Conservation (phyloP, 2,888 invertebrate genomes). For the Trichopria drosophilae region DNA sequence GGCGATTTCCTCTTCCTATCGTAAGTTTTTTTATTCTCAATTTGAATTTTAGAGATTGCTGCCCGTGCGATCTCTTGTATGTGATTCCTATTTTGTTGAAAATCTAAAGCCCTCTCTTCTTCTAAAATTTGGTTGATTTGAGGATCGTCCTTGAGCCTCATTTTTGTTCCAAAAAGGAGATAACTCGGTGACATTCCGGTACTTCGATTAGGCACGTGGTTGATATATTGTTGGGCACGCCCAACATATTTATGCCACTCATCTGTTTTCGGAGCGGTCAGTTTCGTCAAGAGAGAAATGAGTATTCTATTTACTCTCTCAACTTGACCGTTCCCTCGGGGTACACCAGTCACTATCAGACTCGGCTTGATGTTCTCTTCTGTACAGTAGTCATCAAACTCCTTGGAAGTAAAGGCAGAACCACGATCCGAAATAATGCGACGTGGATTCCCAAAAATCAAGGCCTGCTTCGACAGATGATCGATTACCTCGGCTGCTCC, state of each 20-base stretch:
- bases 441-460: background rate
- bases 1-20: too few relatives aligned
- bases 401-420: background rate
- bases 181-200: background rate
- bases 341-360: background rate
- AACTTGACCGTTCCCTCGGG: background rate
- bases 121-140: too few relatives aligned
- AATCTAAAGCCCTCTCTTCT: too few relatives aligned
- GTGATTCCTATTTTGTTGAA: too few relatives aligned
- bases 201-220: background rate
- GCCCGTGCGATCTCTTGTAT: too few relatives aligned
- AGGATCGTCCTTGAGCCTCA: too few relatives aligned
- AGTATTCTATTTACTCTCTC: background rate
- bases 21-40: too few relatives aligned
- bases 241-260: background rate
- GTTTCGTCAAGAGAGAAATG: background rate
- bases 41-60: too few relatives aligned
- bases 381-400: background rate
- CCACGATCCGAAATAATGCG: background rate
- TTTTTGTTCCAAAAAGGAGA: background rate
- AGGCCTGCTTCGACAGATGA: background rate
- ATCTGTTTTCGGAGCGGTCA: background rate
- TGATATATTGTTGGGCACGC: background rate
- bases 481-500: background rate
- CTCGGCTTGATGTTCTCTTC: background rate